Percentiles rank a stretch among this genome's conserved stretches.
These are phyloP conservation scores for Ochropleura leucogaster DNA, from an alignment of 2,888 invertebrate species.

Conservation along the genomic window DNA sequence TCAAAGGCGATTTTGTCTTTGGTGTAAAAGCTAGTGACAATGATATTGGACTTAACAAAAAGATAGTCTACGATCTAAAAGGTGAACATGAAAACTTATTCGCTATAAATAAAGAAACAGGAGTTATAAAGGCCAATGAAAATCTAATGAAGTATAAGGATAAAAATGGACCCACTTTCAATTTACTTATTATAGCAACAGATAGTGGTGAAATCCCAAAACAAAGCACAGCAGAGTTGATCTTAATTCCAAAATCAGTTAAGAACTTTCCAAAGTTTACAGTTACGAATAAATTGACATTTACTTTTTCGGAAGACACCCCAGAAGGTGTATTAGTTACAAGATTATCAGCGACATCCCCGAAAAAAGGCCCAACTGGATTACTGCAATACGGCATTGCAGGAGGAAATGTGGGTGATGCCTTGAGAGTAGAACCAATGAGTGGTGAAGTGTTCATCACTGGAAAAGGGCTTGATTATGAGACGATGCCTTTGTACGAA, in stretches of 20 bases:
- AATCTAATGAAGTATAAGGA: conserved; percentile 91
- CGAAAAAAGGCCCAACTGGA: conserved; percentile 93
- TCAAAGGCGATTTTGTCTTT: conserved; percentile 96
- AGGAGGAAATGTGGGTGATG: conserved; percentile 97
- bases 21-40: conserved; percentile 96
- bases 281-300: conserved; percentile 92
- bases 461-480: conserved; percentile 95
- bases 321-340: conserved; percentile 94
- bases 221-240: conserved; percentile 94
- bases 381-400: conserved; percentile 95
- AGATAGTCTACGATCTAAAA: conserved; percentile 94
- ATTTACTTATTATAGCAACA: conserved; percentile 94
- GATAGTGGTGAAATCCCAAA: conserved; percentile 94
- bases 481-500: conserved; percentile 95
- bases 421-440: conserved; percentile 94
- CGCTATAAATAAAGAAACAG: conserved; percentile 94
- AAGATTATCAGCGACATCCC: conserved; percentile 94
- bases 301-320: conserved; percentile 95
- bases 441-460: conserved; percentile 96
- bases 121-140: conserved; percentile 95
- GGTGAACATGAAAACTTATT: conserved; percentile 95
- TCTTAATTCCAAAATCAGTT: conserved; percentile 94
- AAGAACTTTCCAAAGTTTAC: conserved; percentile 95
- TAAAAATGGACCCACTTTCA: conserved; percentile 91
- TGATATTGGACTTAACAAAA: conserved; percentile 95